A percentile compares a stretch with the other conserved stretches of the same genome.
These are phyloP conservation scores for Periophthalmodon schlosseri DNA, from an alignment of 2,113 vertebrate species.

Conservation along the genomic window DNA sequence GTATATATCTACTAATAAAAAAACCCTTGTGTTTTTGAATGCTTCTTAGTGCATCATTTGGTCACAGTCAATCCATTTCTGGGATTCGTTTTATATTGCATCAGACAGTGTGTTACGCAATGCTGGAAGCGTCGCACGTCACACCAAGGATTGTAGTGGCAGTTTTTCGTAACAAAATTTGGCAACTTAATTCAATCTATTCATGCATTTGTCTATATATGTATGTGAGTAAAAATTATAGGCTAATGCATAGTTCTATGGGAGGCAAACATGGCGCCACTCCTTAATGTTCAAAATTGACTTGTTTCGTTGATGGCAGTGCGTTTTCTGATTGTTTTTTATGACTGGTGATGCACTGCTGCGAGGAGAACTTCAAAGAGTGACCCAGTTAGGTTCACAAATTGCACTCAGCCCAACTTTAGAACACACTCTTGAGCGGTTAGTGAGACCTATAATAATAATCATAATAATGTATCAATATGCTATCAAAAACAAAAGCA, in stretches of 20 bases:
- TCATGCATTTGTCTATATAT: constrained; percentile 12
- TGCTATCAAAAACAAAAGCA: constrained; percentile 72
- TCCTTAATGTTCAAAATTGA: constrained; percentile 35
- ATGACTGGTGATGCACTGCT: constrained; percentile 29
- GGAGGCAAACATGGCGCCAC: constrained; percentile 50
- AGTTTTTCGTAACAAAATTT: constrained; percentile 26
- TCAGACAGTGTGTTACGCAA: constrained; percentile 34
- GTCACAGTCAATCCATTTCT: constrained; percentile 58
- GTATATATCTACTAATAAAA: constrained; percentile 42
- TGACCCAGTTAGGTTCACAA: constrained; percentile 54
- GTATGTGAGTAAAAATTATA: constrained; percentile 34
- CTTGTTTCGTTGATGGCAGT: constrained; percentile 14
- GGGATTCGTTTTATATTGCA: constrained; percentile 57
- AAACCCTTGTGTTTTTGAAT: constrained; percentile 33
- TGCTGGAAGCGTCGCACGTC: constrained; percentile 14
- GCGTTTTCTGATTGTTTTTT: constrained; percentile 39
- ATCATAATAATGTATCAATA: constrained; percentile 45
- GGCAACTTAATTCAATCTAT: constrained; percentile 19
- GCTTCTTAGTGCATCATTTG: constrained; percentile 57
- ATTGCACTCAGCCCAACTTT: constrained; percentile 73
- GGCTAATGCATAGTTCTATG: constrained; percentile 65
- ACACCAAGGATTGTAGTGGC: constrained; percentile 44
- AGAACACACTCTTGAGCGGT: constrained; percentile 51
- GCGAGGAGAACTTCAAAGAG: constrained; percentile 48
- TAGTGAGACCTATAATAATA: constrained; percentile 39